Percentiles rank a stretch among this genome's conserved stretches.
phyloP scores from a whole-genome alignment of 1,140 invertebrate species.

The Ylistrum balloti region DNA sequence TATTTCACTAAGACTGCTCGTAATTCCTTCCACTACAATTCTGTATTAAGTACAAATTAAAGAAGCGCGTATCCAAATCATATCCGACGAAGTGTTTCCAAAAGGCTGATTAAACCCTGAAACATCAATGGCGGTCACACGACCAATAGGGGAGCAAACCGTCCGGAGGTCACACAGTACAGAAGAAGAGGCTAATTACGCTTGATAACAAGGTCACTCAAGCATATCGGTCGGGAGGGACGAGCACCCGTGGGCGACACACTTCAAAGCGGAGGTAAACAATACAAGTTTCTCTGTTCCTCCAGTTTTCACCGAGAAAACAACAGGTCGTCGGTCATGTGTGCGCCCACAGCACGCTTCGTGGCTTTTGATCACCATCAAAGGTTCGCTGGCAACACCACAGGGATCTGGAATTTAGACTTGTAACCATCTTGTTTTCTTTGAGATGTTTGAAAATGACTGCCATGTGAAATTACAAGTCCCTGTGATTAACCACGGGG shows the following conservation, averaged over 20 bases:
- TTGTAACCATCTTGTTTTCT: too few species aligned
- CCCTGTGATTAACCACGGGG: too few species aligned
- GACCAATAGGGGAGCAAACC: not conserved
- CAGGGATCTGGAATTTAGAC: too few species aligned
- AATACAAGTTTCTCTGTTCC: not conserved
- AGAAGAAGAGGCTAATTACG: conserved; percentile 3
- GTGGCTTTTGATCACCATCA: not conserved
- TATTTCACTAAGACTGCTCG: too few species aligned
- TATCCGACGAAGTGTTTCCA: too few species aligned
- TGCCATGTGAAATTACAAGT: too few species aligned
- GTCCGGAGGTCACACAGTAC: not conserved
- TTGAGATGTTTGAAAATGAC: too few species aligned
- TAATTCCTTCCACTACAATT: too few species aligned
- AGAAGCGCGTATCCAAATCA: too few species aligned
- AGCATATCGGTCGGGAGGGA: not conserved
- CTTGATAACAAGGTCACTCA: not conserved
- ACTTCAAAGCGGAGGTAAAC: conserved; percentile 1
- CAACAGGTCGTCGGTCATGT: not conserved
- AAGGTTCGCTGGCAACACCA: too few species aligned
- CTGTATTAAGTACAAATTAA: too few species aligned
- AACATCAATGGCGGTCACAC: conserved; percentile 6
- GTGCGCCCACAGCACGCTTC: not conserved
- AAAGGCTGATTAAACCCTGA: not conserved
- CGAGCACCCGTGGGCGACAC: conserved; percentile 21
- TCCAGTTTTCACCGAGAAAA: conserved; percentile 10